phyloP scores from a whole-genome alignment of 2,797 vertebrate genomes.

The Crypturellus tataupa region DNA sequence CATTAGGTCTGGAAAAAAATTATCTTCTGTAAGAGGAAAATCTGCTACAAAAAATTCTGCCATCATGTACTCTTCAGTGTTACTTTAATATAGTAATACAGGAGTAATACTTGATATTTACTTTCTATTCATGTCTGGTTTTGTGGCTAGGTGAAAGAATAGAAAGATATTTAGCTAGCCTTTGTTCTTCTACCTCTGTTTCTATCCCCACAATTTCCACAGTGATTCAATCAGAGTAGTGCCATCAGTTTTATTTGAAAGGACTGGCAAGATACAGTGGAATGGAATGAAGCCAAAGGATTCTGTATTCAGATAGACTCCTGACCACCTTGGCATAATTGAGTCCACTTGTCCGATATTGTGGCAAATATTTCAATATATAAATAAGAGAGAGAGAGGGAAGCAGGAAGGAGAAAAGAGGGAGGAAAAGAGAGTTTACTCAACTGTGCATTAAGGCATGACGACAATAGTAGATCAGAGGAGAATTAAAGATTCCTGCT shows the following conservation, averaged over 20 bases:
- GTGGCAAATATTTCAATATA: not conserved
- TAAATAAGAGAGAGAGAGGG: not conserved
- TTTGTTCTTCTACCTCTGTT: not conserved
- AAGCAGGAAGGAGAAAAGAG: rapidly evolving
- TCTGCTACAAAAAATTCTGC: not conserved
- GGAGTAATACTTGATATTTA: not conserved
- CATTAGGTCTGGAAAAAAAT: not conserved
- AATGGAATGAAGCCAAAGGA: not conserved
- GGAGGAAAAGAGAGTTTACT: not conserved
- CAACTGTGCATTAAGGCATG: not conserved
- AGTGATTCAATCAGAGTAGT: not conserved
- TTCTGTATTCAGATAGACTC: not conserved
- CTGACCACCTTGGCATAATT: not conserved
- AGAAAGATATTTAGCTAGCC: not conserved
- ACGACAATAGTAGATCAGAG: not conserved
- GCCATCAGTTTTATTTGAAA: not conserved
- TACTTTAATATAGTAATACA: not conserved
- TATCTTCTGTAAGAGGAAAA: not conserved
- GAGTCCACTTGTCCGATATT: not conserved
- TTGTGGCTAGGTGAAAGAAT: not conserved
- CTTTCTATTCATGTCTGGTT: not conserved
- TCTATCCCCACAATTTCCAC: not conserved
- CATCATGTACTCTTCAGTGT: not conserved
- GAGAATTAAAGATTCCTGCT: not conserved
- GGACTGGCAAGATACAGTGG: not conserved